phyloP scores from a whole-genome alignment of 1,140 invertebrate genomes.

The Dendroctonus ponderosae region DNA sequence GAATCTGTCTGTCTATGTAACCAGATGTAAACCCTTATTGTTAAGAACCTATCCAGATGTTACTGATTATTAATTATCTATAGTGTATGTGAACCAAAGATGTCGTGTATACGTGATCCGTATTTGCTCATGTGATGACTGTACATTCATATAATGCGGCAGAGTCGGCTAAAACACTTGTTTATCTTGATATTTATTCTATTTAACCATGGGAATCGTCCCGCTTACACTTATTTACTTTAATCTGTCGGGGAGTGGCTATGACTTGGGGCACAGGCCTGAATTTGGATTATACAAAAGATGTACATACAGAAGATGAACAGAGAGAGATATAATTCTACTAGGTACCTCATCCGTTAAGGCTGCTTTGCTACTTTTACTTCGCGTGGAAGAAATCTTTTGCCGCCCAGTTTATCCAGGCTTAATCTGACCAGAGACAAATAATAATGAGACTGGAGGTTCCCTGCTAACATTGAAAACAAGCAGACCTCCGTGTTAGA shows the following conservation, averaged over 20 bases:
- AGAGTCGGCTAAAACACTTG: slow-evolving; percentile 39
- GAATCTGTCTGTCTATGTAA: slow-evolving; percentile 35
- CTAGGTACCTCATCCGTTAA: slow-evolving; percentile 52
- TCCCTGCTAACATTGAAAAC: too few species aligned
- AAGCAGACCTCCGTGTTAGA: too few species aligned
- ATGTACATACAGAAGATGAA: background rate
- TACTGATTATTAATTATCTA: slow-evolving; percentile 16
- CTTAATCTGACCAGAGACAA: too few species aligned
- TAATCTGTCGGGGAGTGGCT: slow-evolving; percentile 15
- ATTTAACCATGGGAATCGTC: slow-evolving; percentile 25
- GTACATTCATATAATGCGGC: slow-evolving; percentile 25
- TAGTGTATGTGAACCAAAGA: slow-evolving; percentile 35
- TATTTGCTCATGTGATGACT: slow-evolving; percentile 24
- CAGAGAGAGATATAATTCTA: slow-evolving; percentile 48
- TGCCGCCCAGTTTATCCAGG: too few species aligned
- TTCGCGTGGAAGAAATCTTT: background rate
- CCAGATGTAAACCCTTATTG: slow-evolving; percentile 10
- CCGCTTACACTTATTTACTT: slow-evolving; percentile 23
- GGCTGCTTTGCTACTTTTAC: slow-evolving; percentile 10
- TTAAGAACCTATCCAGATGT: slow-evolving; percentile 28
- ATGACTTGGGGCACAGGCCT: background rate
- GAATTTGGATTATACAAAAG: slow-evolving; percentile 9
- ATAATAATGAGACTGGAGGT: too few species aligned
- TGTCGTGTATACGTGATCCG: slow-evolving; percentile 28
- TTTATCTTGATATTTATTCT: slow-evolving; percentile 29